Base-by-base conservation (phyloP, 2,797 vertebrate species). In the Discoglossus pictus region DNA sequence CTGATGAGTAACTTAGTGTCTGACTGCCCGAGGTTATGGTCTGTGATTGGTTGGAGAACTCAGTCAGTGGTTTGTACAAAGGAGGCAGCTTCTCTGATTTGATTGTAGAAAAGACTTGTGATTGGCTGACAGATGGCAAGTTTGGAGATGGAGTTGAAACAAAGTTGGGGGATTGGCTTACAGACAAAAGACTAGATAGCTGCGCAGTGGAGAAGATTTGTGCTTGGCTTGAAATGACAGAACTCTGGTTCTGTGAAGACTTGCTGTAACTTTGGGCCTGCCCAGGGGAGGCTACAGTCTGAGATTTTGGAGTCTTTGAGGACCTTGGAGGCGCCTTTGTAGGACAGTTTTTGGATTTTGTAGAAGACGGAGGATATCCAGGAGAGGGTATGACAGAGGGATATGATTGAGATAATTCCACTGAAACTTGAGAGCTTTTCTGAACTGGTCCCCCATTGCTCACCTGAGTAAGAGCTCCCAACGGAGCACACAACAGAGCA, bases 201-300 rank as follows among this genome's bases (percentile, higher is more conserved):
- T 96, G 94, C 56, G 91, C 88, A 72, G 93, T 91, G 72, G 91
- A 91, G 76, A 92, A 94, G 43, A 91, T 85, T 82, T 93, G 91
- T 79, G 92, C 85, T 88, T 98, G 96, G 83, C 93, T 93, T 42
- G 93, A 89, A 79, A 96, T 92, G 73, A 95, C 94, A 18, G 94
- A 94, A 80, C 89, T 95, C 85, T 94, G 93, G 79, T 94, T 98
- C 63, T 93, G 93, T 74, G 86, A 86, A 74, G 91, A 86, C 78
- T 94, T 93, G 73, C 92, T 85, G 85, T 93, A 99, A 72, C 80
- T 92, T 77, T 95, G 90, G 52, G 88, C 89, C 72, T 90, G 92
- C 76, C 88, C 81, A 60, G 85, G 82, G 61, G 92, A 89, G 74
- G 90, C 92, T 68, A 85, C 75, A 55, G 82, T 85, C 75, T 92